Evolutionary conservation across 1,140 invertebrate genomes (phyloP).

Genomic region (Eciton burchellii): DNA sequence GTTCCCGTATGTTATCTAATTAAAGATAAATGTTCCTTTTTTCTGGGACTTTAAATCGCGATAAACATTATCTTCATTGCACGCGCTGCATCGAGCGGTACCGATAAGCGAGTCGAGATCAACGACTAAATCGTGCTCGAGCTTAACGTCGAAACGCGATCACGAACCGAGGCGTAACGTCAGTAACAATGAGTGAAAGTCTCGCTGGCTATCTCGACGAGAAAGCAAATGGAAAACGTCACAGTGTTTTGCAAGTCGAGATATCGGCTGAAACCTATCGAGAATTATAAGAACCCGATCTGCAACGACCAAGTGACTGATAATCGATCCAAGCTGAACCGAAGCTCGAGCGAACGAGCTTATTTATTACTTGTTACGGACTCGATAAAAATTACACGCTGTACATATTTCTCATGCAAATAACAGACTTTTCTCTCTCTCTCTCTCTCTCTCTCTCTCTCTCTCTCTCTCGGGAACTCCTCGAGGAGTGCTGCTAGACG

Average conservation of each 20-base stretch:
- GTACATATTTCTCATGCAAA: neutral
- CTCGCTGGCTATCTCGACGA: slow-evolving; percentile 44
- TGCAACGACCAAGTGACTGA: neutral
- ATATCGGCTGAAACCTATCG: neutral
- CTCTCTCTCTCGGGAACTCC: too few relatives aligned
- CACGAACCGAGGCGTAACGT: slow-evolving; percentile 66
- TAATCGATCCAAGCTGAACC: neutral
- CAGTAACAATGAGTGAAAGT: slow-evolving; percentile 73
- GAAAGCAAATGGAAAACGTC: slow-evolving; percentile 70
- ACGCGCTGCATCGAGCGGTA: neutral
- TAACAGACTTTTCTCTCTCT: too few relatives aligned
- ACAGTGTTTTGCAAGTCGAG: slow-evolving; percentile 39
- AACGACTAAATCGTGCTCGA: slow-evolving; percentile 1
- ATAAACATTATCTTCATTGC: neutral
- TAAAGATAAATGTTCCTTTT: neutral
- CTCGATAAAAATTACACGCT: neutral
- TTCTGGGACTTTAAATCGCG: neutral
- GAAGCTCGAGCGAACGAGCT: neutral
- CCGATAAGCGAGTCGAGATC: slow-evolving; percentile 24
- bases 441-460: too few relatives aligned
- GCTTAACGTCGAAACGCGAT: neutral
- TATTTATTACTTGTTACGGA: neutral
- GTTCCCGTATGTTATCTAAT: slow-evolving; percentile 27
- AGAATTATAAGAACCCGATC: neutral
- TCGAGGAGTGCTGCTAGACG: too few relatives aligned